Conservation (phyloP, 2,888 invertebrate species). For the Lochmaea capreae region DNA sequence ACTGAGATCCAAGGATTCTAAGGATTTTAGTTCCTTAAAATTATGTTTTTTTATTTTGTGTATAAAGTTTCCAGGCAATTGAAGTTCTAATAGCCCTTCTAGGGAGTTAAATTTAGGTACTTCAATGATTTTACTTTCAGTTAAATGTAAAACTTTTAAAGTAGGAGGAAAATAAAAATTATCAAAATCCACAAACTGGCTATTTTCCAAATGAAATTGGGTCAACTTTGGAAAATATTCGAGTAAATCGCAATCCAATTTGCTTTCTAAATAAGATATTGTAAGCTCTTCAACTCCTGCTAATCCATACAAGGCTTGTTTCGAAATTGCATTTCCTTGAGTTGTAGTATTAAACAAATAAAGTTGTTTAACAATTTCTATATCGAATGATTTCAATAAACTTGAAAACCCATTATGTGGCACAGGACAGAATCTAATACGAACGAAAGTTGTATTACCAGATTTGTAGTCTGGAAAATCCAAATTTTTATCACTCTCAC, state of each 20-base stretch:
- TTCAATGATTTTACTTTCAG: conserved; percentile 73
- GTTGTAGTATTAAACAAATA: conserved; percentile 15
- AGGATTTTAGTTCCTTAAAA: conserved; percentile 73
- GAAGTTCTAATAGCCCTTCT: conserved; percentile 72
- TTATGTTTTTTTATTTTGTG: conserved; percentile 66
- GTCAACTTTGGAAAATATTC: conserved; percentile 48
- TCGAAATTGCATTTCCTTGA: conserved; percentile 18
- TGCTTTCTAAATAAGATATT: conserved; percentile 2
- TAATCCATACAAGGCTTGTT: conserved; percentile 26
- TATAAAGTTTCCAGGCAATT: conserved; percentile 72
- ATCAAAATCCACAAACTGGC: conserved; percentile 61
- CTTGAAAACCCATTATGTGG: conserved; percentile 66
- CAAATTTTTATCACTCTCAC: background rate
- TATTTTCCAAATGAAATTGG: conserved; percentile 46
- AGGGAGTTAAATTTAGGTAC: conserved; percentile 73
- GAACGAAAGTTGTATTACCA: conserved; percentile 66
- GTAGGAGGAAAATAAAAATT: conserved; percentile 74
- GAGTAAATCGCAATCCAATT: conserved; percentile 46
- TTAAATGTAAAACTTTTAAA: conserved; percentile 76
- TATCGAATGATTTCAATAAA: conserved; percentile 66
- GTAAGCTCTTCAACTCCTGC: conserved; percentile 7
- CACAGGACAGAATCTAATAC: conserved; percentile 69
- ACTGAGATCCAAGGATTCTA: conserved; percentile 77
- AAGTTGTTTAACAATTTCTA: conserved; percentile 14
- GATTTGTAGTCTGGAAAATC: conserved; percentile 66